Percentiles rank a stretch among this genome's conserved stretches.
These are phyloP conservation scores for Dasypolia templi DNA, from an alignment of 2,888 invertebrate genomes.

Conservation along the genomic window DNA sequence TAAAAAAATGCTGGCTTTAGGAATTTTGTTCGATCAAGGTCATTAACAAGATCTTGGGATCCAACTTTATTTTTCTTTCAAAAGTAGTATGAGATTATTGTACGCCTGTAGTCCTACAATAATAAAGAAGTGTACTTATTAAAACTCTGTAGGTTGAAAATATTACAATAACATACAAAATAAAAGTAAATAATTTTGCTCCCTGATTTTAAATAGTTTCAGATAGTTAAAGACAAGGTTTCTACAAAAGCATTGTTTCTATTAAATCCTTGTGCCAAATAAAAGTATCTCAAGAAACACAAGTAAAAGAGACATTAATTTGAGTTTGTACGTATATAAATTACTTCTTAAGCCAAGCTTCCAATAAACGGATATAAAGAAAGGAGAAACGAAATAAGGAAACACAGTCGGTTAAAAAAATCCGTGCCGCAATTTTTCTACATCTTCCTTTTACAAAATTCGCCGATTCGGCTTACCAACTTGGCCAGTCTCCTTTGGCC, in stretches of 20 bases:
- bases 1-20: background rate
- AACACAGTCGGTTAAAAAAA: slow-evolving; percentile 80
- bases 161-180: background rate
- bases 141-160: background rate
- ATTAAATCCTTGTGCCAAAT: slow-evolving; percentile 32
- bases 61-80: no score
- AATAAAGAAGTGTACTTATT: no score
- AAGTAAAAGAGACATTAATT: slow-evolving; percentile 66
- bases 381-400: slow-evolving; percentile 84
- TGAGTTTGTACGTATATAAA: slow-evolving; percentile 80
- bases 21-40: no score
- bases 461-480: slow-evolving; percentile 76
- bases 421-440: slow-evolving; percentile 81
- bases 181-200: no score
- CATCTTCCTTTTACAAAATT: slow-evolving; percentile 78
- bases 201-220: background rate
- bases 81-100: background rate
- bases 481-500: slow-evolving; percentile 75
- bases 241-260: background rate
- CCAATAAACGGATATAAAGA: slow-evolving; percentile 84
- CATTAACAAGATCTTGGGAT: no score
- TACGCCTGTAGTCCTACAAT: no score
- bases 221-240: background rate
- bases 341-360: slow-evolving; percentile 81
- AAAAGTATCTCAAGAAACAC: slow-evolving; percentile 42